phyloP scores from a whole-genome alignment of 1,140 invertebrate species.

The Macrobrachium rosenbergii region DNA sequence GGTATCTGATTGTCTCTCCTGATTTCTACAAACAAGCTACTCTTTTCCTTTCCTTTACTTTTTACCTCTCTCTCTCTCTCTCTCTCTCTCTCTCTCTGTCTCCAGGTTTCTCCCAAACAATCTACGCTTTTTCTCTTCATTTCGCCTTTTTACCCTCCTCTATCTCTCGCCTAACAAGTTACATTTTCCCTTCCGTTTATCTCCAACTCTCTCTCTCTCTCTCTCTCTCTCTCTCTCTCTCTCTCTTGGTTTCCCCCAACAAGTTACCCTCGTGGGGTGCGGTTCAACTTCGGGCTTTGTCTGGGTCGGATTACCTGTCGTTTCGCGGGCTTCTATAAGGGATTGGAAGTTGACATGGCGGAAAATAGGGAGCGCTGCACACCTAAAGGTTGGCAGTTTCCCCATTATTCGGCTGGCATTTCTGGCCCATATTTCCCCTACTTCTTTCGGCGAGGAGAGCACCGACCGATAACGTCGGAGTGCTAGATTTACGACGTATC shows the following conservation, averaged over 20 bases:
- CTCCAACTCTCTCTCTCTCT: background rate
- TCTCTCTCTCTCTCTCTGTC: constrained; percentile 13
- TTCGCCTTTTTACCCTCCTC: no score
- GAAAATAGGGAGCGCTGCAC: constrained; percentile 28
- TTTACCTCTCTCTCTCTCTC: background rate
- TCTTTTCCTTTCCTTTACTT: background rate
- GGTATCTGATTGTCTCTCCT: background rate
- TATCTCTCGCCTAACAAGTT: no score
- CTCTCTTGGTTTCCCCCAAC: background rate
- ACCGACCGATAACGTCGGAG: no score
- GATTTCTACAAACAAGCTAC: background rate
- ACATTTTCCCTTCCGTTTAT: background rate
- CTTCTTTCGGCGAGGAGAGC: no score
- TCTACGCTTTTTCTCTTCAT: background rate
- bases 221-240: constrained; percentile 7
- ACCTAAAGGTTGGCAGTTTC: constrained; percentile 16
- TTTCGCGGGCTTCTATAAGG: constrained; percentile 44
- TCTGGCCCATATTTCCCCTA: background rate
- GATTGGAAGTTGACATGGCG: constrained; percentile 45
- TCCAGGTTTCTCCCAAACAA: background rate
- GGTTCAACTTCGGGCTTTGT: constrained; percentile 35
- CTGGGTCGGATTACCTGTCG: constrained; percentile 44
- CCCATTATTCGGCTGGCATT: background rate
- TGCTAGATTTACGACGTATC: no score
- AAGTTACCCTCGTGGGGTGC: constrained; percentile 21